Evolutionary conservation across 2,888 invertebrate species (phyloP).

Genomic region (Anthophora plumipes): DNA sequence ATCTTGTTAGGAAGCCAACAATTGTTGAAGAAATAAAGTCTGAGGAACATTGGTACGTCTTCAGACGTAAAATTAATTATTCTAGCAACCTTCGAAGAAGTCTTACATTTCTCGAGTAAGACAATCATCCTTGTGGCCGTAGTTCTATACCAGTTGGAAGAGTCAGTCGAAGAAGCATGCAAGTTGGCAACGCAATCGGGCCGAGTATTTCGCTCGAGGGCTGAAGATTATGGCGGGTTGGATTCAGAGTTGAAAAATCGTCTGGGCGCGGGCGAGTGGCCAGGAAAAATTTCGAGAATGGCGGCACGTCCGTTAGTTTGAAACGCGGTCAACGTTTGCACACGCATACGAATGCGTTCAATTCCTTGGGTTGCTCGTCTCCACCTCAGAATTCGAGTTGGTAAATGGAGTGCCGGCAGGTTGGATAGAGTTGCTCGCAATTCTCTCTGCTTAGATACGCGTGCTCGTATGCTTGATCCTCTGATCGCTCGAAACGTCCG

Average conservation of each 20-base stretch:
- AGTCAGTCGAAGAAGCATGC: neutral
- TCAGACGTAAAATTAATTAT: too few relatives aligned
- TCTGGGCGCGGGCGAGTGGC: constrained; percentile 65
- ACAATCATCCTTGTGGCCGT: neutral
- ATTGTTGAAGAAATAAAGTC: too few relatives aligned
- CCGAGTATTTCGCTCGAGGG: constrained; percentile 20
- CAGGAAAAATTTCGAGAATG: constrained; percentile 68
- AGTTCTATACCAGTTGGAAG: constrained; percentile 30
- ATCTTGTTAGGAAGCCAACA: too few relatives aligned
- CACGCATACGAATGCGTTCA: constrained; percentile 49
- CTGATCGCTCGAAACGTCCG: constrained; percentile 75
- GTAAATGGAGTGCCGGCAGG: constrained; percentile 84
- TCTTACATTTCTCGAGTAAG: neutral
- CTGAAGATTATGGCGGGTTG: constrained; percentile 26
- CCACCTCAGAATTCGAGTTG: constrained; percentile 71
- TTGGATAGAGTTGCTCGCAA: constrained; percentile 85
- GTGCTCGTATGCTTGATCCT: constrained; percentile 83
- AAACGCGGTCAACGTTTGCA: constrained; percentile 48
- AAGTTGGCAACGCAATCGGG: constrained; percentile 45
- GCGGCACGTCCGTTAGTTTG: constrained; percentile 55
- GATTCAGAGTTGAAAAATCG: constrained; percentile 52
- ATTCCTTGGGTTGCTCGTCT: constrained; percentile 10
- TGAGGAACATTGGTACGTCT: too few relatives aligned
- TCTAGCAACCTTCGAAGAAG: neutral
- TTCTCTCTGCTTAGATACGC: constrained; percentile 83